These are phyloP conservation scores for Meandrina meandrites DNA, from an alignment of 92 coral and sea anemone genomes.

Conservation along the genomic window DNA sequence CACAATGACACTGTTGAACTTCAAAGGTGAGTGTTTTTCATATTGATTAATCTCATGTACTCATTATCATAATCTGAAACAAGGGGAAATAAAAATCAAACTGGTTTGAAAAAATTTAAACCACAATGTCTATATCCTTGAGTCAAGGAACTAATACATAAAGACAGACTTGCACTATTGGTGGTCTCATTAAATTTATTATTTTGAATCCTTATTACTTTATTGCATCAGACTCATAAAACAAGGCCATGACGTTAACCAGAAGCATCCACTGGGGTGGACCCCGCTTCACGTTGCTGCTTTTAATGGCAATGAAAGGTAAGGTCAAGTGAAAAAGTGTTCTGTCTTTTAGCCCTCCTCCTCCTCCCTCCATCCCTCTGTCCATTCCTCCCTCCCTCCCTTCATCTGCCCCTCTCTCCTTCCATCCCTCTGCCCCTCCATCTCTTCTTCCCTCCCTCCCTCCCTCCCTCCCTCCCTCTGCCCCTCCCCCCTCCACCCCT, in stretches of 20 bases:
- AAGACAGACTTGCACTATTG: too few species aligned
- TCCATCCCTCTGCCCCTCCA: too few species aligned
- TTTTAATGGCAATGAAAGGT: conserved; percentile 90
- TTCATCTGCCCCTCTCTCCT: background rate
- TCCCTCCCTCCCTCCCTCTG: background rate
- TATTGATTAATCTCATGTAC: too few species aligned
- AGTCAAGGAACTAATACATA: too few species aligned
- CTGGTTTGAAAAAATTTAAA: too few species aligned
- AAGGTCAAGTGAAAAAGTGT: background rate
- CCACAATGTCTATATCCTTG: too few species aligned
- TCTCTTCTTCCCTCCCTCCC: too few species aligned
- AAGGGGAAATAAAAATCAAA: too few species aligned
- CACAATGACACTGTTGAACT: conserved; percentile 72
- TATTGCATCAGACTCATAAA: conserved; percentile 52
- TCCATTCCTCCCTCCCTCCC: background rate
- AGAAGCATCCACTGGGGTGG: conserved; percentile 94
- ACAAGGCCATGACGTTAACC: conserved; percentile 80
- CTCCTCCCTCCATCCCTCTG: background rate
- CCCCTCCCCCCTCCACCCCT: background rate
- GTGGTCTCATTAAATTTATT: too few species aligned
- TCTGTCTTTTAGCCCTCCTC: too few species aligned
- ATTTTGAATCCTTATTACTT: too few species aligned
- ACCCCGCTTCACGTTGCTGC: conserved; percentile 94
- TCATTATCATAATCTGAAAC: too few species aligned
- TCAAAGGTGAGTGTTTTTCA: conserved; percentile 51